Base-by-base conservation (phyloP, 2,888 invertebrate genomes). In the Villa cingulata region DNA sequence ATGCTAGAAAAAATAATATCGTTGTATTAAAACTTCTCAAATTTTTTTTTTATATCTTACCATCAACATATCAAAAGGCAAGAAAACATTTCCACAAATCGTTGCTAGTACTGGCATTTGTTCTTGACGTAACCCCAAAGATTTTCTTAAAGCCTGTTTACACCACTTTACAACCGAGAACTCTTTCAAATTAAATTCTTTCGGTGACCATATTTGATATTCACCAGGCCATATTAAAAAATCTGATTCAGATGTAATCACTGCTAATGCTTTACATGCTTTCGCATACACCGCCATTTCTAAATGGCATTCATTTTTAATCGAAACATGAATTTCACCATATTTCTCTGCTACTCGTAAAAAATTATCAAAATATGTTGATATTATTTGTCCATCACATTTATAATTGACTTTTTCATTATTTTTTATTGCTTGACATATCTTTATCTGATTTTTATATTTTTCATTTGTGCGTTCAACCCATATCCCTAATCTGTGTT, bases 61-160 rank as follows among this genome's bases (percentile, higher is more conserved):
- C 41, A 46, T 4, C 17, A 49, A 41, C 16, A 32, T 39, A 19
- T 48, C 48, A 23, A 18, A 27, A 16, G 37, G 16, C 14, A 47
- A 41, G 17, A 16, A 47, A 38, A 49, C 52, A 39, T 50, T 52
- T 32, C 52, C 52, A n/a, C 42, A 18, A 16, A 52, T 18, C 18
- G 45, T 47, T 37, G 52, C 46, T 17, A 47, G 50, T 37, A 52
- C 45, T 34, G 52, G 52, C 50, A 52, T 50, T 34, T 52, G 52
- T 9, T 39, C 32, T 37, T 48, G 50, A 16, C 20, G n/a, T n/a
- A 52, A 43, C 6, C 37, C 18, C 15, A 52, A 38, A 14, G 47
- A 29, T 14, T 39, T n/a, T 15, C 50, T 16, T 4, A 52, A 36
- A 7, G 17, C 32, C 4, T 15, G 19, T 41, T 52, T 52, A 37